Evolutionary conservation across 2,888 invertebrate genomes (phyloP), one percentile per base, ranked within the genome.

Genomic region (Syrphus vitripennis): DNA sequence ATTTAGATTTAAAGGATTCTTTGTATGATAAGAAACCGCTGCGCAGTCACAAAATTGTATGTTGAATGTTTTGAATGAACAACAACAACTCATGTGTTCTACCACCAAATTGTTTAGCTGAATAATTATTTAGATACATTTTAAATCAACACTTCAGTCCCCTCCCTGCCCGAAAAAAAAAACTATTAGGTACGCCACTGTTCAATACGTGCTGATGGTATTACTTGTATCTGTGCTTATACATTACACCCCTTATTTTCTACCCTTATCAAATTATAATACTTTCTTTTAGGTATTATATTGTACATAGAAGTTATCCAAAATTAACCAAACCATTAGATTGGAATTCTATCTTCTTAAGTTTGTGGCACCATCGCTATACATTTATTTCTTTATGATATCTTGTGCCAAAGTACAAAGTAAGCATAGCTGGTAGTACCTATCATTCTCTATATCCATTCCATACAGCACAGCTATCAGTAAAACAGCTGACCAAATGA

Each of bases 401-500:
- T 16, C 19, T 16, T 0, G 50, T 34, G 21, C 29, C 48, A 42
- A 65, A 48, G 34, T 34, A 24, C 67, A 50, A 24, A 31, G 4
- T 31, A 34, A 0, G n/a, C 16, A 24, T 24, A 14, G n/a, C 21
- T 4, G 4, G n/a, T 45, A 5, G 40, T 42, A n/a, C n/a, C n/a
- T n/a, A 40, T 34, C 9, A 1, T 59, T 63, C 1, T 42, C 16
- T 24, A 10, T 45, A 14, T 19, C 45, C 45, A 45, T n/a, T 19
- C 45, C 45, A 45, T 48, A 63, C 31, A 14, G 6, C 48, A 34
- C 48, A 2, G 34, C 10, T 67, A 34, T 67, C 31, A 50, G 24
- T 34, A 24, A 65, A 34, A 50, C 31, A 50, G 31, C 67, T 67
- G 48, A 50, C 50, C n/a, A 26, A 50, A 50, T 26, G 50, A 50